Percentiles rank a stretch among this genome's conserved stretches.
Conservation (phyloP, 2,113 vertebrate species). For the Dipodomys merriami region DNA sequence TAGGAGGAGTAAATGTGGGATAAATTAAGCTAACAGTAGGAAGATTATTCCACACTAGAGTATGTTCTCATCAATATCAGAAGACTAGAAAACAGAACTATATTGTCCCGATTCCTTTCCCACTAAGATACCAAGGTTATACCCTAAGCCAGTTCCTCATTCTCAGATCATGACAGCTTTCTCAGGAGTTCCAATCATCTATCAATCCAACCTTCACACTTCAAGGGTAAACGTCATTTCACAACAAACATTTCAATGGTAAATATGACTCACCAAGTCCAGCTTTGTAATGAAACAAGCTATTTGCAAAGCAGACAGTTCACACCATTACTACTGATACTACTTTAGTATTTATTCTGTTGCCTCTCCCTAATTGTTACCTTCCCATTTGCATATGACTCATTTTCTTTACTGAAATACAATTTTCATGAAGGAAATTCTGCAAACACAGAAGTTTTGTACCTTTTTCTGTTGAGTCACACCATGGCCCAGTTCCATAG, state of each 20-base stretch:
- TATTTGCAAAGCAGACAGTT: background rate
- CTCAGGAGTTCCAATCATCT: background rate
- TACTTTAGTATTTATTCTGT: conserved; percentile 17
- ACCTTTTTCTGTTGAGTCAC: conserved; percentile 50
- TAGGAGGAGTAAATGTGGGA: background rate
- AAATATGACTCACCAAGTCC: background rate
- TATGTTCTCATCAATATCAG: background rate
- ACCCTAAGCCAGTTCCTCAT: background rate
- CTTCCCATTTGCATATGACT: conserved; percentile 53
- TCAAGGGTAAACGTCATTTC: background rate
- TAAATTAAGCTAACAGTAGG: background rate
- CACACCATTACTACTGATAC: background rate
- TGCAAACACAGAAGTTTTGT: conserved; percentile 5
- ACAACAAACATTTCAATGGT: too few relatives aligned
- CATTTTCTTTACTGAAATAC: conserved; percentile 35
- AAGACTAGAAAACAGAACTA: background rate
- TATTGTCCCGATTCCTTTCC: background rate
- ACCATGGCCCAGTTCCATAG: background rate
- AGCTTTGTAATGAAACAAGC: background rate
- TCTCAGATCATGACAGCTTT: background rate
- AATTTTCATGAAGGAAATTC: conserved; percentile 11
- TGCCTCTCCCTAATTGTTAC: background rate
- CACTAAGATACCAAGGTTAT: background rate
- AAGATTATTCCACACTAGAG: background rate
- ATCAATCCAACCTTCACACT: background rate